phyloP scores from a whole-genome alignment of 2,797 vertebrate species.

The Ibycter americanus region DNA sequence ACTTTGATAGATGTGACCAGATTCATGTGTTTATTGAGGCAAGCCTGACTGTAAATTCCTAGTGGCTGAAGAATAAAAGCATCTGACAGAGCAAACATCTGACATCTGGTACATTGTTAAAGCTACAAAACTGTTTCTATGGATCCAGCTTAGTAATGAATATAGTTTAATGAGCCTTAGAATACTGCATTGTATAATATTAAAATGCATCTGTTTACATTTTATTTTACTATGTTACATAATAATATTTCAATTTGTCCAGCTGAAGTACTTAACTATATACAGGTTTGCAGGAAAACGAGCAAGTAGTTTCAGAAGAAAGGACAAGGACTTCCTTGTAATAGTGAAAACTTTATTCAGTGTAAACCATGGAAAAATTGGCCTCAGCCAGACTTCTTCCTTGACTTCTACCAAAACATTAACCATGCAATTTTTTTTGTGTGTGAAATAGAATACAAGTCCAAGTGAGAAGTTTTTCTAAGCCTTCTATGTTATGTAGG shows the following conservation, averaged over 20 bases:
- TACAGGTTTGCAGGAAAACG: constrained; percentile 18
- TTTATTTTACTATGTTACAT: constrained; percentile 51
- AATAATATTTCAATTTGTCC: constrained; percentile 49
- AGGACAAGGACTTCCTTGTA: background rate
- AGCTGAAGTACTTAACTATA: background rate
- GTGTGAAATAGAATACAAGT: background rate
- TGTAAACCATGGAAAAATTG: background rate
- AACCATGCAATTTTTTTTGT: background rate
- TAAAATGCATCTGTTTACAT: constrained; percentile 66
- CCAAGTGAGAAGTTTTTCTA: background rate
- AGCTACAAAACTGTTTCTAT: constrained; percentile 37
- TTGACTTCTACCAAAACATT: background rate
- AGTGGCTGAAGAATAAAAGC: constrained; percentile 35
- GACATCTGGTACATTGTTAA: constrained; percentile 62
- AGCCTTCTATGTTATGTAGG: background rate
- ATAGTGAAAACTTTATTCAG: background rate
- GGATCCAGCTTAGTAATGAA: constrained; percentile 54
- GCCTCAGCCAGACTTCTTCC: background rate
- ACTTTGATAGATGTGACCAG: background rate
- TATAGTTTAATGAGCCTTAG: constrained; percentile 64
- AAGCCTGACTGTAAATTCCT: constrained; percentile 9
- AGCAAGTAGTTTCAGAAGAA: constrained; percentile 11
- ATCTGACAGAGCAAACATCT: constrained; percentile 31
- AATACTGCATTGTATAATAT: constrained; percentile 45
- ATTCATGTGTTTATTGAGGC: background rate